phyloP scores from a whole-genome alignment of 2,113 vertebrate genomes.

The Archocentrus centrarchus region DNA sequence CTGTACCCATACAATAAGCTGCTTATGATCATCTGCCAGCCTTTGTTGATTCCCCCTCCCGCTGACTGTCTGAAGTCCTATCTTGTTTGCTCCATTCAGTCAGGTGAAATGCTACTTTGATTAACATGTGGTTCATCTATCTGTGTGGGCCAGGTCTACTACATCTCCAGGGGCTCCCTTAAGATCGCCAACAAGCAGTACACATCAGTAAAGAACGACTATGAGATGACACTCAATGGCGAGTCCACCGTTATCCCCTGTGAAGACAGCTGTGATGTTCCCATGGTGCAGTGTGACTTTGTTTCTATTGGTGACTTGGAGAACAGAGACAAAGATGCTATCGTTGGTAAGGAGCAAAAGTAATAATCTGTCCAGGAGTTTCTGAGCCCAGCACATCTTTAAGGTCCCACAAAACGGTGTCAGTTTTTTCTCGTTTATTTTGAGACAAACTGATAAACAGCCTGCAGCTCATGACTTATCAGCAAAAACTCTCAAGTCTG shows the following conservation, averaged over 20 bases:
- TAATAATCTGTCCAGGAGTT: not conserved
- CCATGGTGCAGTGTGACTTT: conserved; percentile 92
- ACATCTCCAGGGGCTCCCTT: conserved; percentile 91
- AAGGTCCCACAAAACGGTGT: not conserved
- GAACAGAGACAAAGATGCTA: conserved; percentile 86
- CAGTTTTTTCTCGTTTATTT: not conserved
- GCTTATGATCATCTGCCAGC: conserved; percentile 71
- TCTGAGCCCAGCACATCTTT: conserved; percentile 4
- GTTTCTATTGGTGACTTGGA: conserved; percentile 89
- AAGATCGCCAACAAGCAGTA: conserved; percentile 99
- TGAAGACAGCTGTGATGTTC: conserved; percentile 89
- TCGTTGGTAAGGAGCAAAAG: conserved; percentile 85
- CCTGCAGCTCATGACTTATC: not conserved
- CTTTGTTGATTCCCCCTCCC: conserved; percentile 38
- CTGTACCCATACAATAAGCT: conserved; percentile 62
- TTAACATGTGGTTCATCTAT: conserved; percentile 56
- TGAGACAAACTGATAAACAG: not conserved
- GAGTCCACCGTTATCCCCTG: conserved; percentile 92
- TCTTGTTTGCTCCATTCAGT: conserved; percentile 65
- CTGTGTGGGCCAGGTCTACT: conserved; percentile 89
- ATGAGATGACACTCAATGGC: conserved; percentile 94
- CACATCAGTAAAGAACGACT: conserved; percentile 95
- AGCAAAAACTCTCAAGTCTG: not conserved
- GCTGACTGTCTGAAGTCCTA: conserved; percentile 51
- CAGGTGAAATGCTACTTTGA: conserved; percentile 53